A percentile compares a stretch with the other conserved stretches of the same genome.
phyloP scores from a whole-genome alignment of 2,113 vertebrate genomes.

The Sus scrofa region T2T-Sscrofa CM000813.6:141373501-141374000 shows the following conservation, averaged over 20 bases:
- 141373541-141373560: no score
- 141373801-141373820: not conserved
- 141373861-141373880: not conserved
- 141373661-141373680: not conserved
- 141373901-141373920: not conserved
- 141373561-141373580: no score
- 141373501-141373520: no score
- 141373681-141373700: constrained; percentile 30
- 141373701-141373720: not conserved
- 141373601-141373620: not conserved
- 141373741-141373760: not conserved
- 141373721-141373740: not conserved
- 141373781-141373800: not conserved
- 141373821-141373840: not conserved
- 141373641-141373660: not conserved
- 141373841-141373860: not conserved
- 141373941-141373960: not conserved
- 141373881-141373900: not conserved
- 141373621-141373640: constrained; percentile 32
- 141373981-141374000: constrained; percentile 1
- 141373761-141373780: not conserved
- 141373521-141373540: no score
- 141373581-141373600: no score
- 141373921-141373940: not conserved
- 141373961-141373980: not conserved